Conservation (phyloP, 2,113 vertebrate species). For the Nestor notabilis region DNA sequence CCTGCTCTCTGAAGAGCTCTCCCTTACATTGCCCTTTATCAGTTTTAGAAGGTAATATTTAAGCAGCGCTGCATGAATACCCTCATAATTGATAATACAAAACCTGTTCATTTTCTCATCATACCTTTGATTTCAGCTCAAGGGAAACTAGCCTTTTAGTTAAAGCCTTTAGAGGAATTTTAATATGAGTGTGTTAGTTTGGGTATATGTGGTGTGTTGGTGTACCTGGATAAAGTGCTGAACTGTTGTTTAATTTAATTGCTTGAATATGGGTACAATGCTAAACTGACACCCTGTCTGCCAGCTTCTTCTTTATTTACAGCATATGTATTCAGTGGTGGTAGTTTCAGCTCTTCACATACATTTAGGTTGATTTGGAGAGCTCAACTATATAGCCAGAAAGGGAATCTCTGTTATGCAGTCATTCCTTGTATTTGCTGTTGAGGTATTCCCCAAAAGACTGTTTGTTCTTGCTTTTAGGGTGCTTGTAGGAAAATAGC, state of each 20-base stretch:
- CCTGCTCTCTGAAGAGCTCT: background rate
- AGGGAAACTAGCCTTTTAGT: background rate
- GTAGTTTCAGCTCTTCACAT: background rate
- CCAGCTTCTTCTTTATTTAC: background rate
- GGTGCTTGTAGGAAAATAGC: background rate
- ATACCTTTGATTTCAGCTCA: slow-evolving; percentile 22
- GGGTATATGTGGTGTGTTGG: background rate
- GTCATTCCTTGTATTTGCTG: background rate
- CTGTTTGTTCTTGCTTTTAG: background rate
- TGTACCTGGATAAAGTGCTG: background rate
- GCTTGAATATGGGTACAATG: background rate
- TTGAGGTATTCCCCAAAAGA: background rate
- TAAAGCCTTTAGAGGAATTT: background rate
- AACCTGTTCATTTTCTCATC: background rate
- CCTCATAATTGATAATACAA: slow-evolving; percentile 34
- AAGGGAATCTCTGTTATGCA: background rate
- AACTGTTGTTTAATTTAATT: background rate
- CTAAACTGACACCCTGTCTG: background rate
- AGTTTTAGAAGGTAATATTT: slow-evolving; percentile 41
- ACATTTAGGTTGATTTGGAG: background rate
- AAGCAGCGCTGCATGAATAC: background rate
- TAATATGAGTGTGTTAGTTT: background rate
- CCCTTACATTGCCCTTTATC: background rate
- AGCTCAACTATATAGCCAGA: background rate
- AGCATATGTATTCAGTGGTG: background rate